Evolutionary conservation across 2,888 invertebrate genomes (phyloP).

Genomic region (Stictocephala bisonia): DNA sequence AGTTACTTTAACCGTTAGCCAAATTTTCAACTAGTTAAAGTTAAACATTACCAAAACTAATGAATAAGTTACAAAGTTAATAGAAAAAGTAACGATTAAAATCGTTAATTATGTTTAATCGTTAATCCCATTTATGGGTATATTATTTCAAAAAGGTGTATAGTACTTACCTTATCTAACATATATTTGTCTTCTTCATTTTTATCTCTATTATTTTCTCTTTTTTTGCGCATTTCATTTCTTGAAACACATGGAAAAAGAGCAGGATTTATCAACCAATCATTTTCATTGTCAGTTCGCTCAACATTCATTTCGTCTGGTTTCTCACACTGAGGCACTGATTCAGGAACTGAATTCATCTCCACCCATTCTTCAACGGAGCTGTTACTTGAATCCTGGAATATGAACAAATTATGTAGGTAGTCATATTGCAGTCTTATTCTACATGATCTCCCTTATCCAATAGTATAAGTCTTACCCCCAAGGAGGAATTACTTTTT

Average conservation of each 20-base stretch:
- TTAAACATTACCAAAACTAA: no score
- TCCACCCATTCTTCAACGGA: constrained; percentile 72
- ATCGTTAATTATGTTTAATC: no score
- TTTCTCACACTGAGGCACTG: constrained; percentile 63
- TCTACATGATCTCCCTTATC: no score
- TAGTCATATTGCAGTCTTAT: no score
- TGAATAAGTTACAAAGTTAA: no score
- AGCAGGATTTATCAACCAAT: constrained; percentile 82
- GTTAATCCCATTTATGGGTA: no score
- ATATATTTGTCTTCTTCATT: constrained; percentile 69
- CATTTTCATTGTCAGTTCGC: constrained; percentile 68
- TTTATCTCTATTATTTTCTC: constrained; percentile 66
- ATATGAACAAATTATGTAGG: constrained; percentile 1
- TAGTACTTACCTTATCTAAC: constrained; percentile 62
- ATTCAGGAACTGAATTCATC: constrained; percentile 61
- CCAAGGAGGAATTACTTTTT: no score
- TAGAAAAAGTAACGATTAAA: no score
- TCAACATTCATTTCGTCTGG: neutral
- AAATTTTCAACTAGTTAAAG: no score
- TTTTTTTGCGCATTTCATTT: constrained; percentile 64
- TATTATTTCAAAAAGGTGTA: no score
- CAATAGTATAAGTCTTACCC: no score
- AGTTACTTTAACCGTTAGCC: no score
- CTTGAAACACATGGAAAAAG: constrained; percentile 65
- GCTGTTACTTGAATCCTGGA: constrained; percentile 49